A percentile compares a stretch with the other conserved stretches of the same genome.
Evolutionary conservation across 2,888 invertebrate species (phyloP).

Genomic region (Sericinus montela): DNA sequence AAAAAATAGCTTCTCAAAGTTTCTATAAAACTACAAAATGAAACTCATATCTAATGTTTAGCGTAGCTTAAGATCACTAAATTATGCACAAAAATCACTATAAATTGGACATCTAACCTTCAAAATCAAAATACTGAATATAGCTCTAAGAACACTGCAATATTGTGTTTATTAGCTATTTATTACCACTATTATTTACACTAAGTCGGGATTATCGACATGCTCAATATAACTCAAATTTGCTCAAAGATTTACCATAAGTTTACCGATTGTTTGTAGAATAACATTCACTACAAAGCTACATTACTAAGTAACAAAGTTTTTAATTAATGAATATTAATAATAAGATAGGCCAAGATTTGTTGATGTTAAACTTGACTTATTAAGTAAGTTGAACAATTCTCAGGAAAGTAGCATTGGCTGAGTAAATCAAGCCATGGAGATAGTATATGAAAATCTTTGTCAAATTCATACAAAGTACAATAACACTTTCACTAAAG

Average conservation of each 20-base stretch:
- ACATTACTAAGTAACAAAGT: too few relatives aligned
- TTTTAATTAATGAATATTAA: too few relatives aligned
- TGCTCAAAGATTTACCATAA: constrained; percentile 30
- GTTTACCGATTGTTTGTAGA: background rate
- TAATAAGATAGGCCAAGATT: too few relatives aligned
- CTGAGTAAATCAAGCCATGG: background rate
- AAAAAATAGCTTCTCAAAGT: constrained; percentile 22
- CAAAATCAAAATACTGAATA: constrained; percentile 71
- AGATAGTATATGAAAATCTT: constrained; percentile 20
- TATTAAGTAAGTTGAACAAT: background rate
- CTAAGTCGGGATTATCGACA: constrained; percentile 66
- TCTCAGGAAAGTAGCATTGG: background rate
- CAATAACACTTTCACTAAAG: constrained; percentile 33
- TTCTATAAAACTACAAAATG: constrained; percentile 26
- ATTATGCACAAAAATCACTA: constrained; percentile 56
- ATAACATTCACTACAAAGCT: too few relatives aligned
- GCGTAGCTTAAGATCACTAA: constrained; percentile 49
- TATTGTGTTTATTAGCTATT: constrained; percentile 54
- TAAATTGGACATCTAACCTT: constrained; percentile 50
- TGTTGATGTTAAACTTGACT: too few relatives aligned
- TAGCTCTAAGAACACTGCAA: constrained; percentile 55
- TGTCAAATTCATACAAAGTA: constrained; percentile 32
- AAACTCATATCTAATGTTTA: constrained; percentile 26
- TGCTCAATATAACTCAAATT: constrained; percentile 67
- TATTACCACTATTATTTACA: constrained; percentile 60